phyloP scores from a whole-genome alignment of 2,888 invertebrate species.

The Hirtodrosophila trivittata region DNA sequence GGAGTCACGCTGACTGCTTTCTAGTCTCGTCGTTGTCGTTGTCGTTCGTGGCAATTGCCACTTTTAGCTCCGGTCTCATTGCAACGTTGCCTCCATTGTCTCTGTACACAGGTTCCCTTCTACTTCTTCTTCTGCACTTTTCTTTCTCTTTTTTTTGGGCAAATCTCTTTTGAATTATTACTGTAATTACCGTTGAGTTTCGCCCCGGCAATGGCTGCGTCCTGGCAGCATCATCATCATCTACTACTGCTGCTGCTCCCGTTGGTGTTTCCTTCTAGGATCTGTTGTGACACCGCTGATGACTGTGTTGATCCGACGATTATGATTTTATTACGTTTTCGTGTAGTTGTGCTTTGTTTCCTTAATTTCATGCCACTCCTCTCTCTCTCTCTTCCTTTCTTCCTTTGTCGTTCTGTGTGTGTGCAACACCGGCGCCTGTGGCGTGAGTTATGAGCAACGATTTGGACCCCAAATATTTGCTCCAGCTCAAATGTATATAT shows the following conservation, averaged over 20 bases:
- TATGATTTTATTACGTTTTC: conserved; percentile 82
- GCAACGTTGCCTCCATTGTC: conserved; percentile 69
- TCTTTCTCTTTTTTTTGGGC: conserved; percentile 23
- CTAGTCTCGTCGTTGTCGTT: conserved; percentile 41
- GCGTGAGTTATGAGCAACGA: conserved; percentile 68
- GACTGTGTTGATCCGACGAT: conserved; percentile 83
- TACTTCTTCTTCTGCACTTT: conserved; percentile 1
- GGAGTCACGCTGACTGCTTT: conserved; percentile 53
- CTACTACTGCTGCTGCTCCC: conserved; percentile 20
- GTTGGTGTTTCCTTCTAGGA: conserved; percentile 22
- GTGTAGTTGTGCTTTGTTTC: conserved; percentile 76
- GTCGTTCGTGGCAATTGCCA: conserved; percentile 65
- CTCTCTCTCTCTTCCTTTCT: too few species aligned
- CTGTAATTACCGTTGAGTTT: conserved; percentile 82
- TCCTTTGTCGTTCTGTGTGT: too few species aligned
- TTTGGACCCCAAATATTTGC: conserved; percentile 26
- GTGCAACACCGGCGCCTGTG: conserved; percentile 44
- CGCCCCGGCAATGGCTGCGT: conserved; percentile 36
- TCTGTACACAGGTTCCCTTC: conserved; percentile 44
- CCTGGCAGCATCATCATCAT: conserved; percentile 28
- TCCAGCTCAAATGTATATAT: conserved; percentile 1
- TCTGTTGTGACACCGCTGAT: conserved; percentile 81
- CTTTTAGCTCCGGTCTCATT: conserved; percentile 56
- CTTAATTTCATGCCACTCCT: conserved; percentile 62
- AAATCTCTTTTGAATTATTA: conserved; percentile 83